Conservation (phyloP, 2,113 vertebrate species). For the Isichthys henryi region DNA sequence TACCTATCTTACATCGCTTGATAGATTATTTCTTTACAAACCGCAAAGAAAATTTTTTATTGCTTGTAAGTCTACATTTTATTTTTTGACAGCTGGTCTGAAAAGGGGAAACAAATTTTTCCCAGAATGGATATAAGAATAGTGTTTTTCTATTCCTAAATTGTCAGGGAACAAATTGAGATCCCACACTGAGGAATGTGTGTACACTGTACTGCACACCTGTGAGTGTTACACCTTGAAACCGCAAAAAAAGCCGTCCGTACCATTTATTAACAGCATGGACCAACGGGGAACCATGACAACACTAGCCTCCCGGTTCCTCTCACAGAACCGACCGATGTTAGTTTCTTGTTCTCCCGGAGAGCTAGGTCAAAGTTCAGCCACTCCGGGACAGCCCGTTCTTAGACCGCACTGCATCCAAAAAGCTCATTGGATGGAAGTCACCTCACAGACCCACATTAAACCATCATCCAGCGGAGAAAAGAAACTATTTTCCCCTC, state of each 20-base stretch:
- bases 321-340: not conserved
- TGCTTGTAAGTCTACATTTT: not conserved
- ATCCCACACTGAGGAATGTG: not conserved
- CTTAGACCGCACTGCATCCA: not conserved
- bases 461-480: constrained; percentile 34
- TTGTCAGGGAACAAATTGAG: not conserved
- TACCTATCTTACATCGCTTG: not conserved
- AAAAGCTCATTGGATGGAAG: constrained; percentile 35
- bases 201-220: not conserved
- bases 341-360: not conserved
- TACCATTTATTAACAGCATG: not conserved
- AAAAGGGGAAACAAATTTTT: not conserved
- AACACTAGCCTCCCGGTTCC: not conserved
- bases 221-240: not conserved
- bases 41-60: not conserved
- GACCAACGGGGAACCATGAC: not conserved
- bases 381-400: constrained; percentile 32
- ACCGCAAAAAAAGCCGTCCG: not conserved
- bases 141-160: not conserved
- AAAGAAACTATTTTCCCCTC: constrained; percentile 19
- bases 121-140: not conserved
- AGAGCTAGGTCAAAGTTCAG: constrained; percentile 21
- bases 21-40: not conserved
- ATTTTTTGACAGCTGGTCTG: not conserved
- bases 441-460: constrained; percentile 37